Conservation (phyloP, 2,113 vertebrate species). For the Pontoporia blainvillei region DNA sequence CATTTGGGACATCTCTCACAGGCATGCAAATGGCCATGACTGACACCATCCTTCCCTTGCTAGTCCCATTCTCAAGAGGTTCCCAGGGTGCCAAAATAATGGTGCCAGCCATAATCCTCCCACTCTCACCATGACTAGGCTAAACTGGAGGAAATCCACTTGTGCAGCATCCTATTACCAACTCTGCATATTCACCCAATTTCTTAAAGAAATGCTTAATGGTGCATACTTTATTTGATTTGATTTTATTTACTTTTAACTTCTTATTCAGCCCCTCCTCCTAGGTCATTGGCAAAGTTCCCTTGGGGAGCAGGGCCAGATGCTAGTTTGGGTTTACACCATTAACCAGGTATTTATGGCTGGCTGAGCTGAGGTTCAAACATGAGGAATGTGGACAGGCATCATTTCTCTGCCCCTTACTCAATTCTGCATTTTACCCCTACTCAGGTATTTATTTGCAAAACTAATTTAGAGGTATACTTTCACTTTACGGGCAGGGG, state of each 20-base stretch:
- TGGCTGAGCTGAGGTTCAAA: background rate
- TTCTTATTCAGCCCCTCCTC: background rate
- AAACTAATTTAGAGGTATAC: background rate
- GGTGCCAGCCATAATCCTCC: too few species aligned
- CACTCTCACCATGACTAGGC: background rate
- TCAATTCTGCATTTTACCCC: background rate
- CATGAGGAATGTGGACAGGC: background rate
- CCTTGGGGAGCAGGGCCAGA: too few species aligned
- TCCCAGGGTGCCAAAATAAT: accelerated
- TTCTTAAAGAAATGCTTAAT: background rate
- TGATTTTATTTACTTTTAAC: background rate
- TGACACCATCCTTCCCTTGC: background rate
- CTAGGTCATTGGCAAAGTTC: background rate
- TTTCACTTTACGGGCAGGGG: background rate
- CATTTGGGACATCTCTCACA: background rate
- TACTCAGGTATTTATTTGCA: background rate
- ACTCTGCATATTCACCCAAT: too few species aligned
- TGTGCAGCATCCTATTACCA: background rate
- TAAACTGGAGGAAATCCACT: background rate
- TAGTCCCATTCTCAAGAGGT: background rate
- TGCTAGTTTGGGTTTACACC: background rate
- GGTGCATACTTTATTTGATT: background rate
- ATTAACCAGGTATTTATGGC: background rate
- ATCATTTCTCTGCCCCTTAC: background rate
- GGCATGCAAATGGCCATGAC: background rate